Evolutionary conservation across 2,797 vertebrate genomes (phyloP).

Genomic region (Eulemur rubriventer): DNA sequence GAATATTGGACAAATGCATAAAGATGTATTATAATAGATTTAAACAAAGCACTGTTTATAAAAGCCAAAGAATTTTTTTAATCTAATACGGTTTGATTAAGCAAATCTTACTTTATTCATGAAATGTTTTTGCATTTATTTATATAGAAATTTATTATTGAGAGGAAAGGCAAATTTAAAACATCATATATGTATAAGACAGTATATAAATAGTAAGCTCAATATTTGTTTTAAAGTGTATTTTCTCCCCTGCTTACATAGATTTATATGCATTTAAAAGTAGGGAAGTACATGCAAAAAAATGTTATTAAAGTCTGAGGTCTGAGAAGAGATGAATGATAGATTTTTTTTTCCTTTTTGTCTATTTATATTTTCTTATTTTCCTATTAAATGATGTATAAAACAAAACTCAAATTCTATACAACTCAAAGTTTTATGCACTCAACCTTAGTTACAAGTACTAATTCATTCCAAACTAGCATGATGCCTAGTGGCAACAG

Average conservation of each 20-base stretch:
- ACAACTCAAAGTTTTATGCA: neutral
- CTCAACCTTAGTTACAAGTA: neutral
- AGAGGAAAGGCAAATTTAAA: conserved; percentile 14
- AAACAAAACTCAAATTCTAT: conserved; percentile 20
- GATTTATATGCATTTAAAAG: neutral
- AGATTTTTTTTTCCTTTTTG: neutral
- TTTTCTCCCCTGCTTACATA: neutral
- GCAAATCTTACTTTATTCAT: conserved; percentile 5
- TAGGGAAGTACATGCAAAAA: neutral
- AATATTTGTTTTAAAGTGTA: neutral
- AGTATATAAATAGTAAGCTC: neutral
- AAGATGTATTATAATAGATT: neutral
- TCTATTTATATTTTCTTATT: neutral
- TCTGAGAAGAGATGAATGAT: neutral
- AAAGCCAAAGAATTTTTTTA: neutral
- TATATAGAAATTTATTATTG: neutral
- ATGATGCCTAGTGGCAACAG: neutral
- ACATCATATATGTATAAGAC: neutral
- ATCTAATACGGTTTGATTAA: neutral
- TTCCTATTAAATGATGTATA: neutral
- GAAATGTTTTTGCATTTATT: conserved; percentile 28
- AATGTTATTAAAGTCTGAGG: neutral
- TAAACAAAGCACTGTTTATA: conserved; percentile 6
- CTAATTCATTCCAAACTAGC: neutral
- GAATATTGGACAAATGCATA: conserved; percentile 18